Evolutionary conservation across 2,888 invertebrate species (phyloP).

Genomic region (Thymelicus acteon): DNA sequence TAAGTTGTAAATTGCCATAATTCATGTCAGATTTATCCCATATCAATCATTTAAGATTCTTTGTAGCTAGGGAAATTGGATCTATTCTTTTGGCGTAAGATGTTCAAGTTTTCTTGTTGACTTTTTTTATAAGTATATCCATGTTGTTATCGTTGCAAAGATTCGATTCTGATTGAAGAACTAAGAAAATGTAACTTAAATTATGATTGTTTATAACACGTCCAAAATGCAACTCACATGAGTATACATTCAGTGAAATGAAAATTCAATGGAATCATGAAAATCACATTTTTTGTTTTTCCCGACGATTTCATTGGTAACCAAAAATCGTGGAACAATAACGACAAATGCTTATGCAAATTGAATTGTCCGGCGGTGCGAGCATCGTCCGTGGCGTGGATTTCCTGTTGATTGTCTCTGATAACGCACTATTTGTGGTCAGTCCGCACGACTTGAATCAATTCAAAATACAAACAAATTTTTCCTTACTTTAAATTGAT

Average conservation of each 20-base stretch:
- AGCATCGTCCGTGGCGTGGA: slow-evolving; percentile 52
- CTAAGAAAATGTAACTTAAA: too few relatives aligned
- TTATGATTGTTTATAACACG: neutral
- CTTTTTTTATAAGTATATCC: too few relatives aligned
- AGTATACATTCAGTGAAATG: neutral
- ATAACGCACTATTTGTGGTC: slow-evolving; percentile 66
- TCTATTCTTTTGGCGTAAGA: too few relatives aligned
- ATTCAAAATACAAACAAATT: slow-evolving; percentile 36
- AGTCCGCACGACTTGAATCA: slow-evolving; percentile 49
- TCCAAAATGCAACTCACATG: neutral
- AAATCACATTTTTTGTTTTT: slow-evolving; percentile 7
- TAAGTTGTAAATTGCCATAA: too few relatives aligned
- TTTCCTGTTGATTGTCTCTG: slow-evolving; percentile 59
- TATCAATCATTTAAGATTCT: too few relatives aligned
- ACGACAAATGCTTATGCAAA: slow-evolving; percentile 69
- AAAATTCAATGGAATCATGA: slow-evolving; percentile 6
- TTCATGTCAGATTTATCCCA: too few relatives aligned
- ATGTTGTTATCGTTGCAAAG: too few relatives aligned
- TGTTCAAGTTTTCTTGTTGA: too few relatives aligned
- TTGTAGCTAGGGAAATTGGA: too few relatives aligned
- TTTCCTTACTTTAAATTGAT: slow-evolving; percentile 21
- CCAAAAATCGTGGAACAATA: slow-evolving; percentile 52
- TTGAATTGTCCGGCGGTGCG: slow-evolving; percentile 57
- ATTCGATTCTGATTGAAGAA: too few relatives aligned
- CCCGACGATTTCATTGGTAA: slow-evolving; percentile 16